phyloP scores from a whole-genome alignment of 2,113 vertebrate species.

The Grammomys surdaster region DNA sequence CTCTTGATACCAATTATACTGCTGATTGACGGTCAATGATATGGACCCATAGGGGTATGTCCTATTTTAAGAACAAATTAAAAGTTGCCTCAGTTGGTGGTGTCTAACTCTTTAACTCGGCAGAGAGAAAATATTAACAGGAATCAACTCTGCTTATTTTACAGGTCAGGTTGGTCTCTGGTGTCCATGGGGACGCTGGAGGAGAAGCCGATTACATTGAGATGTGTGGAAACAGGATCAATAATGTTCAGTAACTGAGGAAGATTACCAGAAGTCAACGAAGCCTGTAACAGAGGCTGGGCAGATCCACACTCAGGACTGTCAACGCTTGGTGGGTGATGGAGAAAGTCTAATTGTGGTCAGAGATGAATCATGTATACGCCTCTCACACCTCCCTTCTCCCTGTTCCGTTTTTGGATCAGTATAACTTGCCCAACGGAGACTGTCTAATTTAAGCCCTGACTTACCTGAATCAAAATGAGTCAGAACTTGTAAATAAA shows the following conservation, averaged over 20 bases:
- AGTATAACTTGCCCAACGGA: slow-evolving; percentile 65
- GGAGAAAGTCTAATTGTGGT: slow-evolving; percentile 69
- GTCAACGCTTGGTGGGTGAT: slow-evolving; percentile 62
- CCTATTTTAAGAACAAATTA: slow-evolving; percentile 82
- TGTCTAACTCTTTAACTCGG: slow-evolving; percentile 70
- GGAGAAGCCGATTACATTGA: slow-evolving; percentile 65
- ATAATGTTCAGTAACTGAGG: slow-evolving; percentile 79
- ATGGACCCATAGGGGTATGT: slow-evolving; percentile 25
- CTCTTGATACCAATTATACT: slow-evolving; percentile 40
- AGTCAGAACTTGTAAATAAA: slow-evolving; percentile 76
- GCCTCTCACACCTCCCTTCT: slow-evolving; percentile 52
- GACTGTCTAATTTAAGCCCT: slow-evolving; percentile 76
- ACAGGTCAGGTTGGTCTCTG: slow-evolving; percentile 75
- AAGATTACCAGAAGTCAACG: slow-evolving; percentile 79
- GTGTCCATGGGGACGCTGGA: slow-evolving; percentile 67
- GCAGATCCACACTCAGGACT: background rate
- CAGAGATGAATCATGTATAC: slow-evolving; percentile 65
- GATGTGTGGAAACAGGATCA: slow-evolving; percentile 79
- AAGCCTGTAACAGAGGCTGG: background rate
- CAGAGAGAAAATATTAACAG: slow-evolving; percentile 74
- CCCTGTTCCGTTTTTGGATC: slow-evolving; percentile 76
- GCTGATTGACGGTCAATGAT: slow-evolving; percentile 49
- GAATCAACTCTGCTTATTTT: slow-evolving; percentile 65
- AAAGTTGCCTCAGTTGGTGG: slow-evolving; percentile 66
- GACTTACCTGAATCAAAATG: slow-evolving; percentile 74